Base-by-base conservation (phyloP, 37 sponge, comb jelly and placozoan genomes). In the Dysidea cf. avara region DNA sequence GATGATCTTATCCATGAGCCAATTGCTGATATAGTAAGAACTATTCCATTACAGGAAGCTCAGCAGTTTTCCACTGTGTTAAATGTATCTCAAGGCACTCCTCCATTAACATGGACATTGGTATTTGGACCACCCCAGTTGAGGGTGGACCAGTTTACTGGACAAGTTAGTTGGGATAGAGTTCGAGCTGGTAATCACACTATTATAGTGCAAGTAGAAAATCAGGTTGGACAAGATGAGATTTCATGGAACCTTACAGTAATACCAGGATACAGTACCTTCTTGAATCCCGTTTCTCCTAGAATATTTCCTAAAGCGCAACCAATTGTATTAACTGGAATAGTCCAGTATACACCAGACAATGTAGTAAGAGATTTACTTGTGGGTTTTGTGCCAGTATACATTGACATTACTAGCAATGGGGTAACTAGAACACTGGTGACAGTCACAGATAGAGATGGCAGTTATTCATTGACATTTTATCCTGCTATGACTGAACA, bases 111-210 rank as follows among this genome's bases (percentile, higher is more conserved):
- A 40, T 74, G 61, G 61, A 61, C n/a, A 13, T n/a, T 74, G 33
- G 29, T 74, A 20, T 61, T 28, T 37, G 47, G 50, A 29, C 75
- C 75, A 30, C 51, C 59, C 34, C 49, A 62, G 12, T 16, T 74
- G 47, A 9, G 28, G n/a, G 16, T 74, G 33, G 40, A 61, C 47
- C 50, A 61, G 25, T 17, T 31, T n/a, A 38, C 33, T 21, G 62
- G 63, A 47, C 29, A 48, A n/a, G 31, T 74, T 14, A 43, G 22
- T 28, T 74, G 75, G 75, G 16, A 9, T 39, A 59, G 75, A 60
- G 63, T 62, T 29, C 49, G 29, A 24, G 75, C 75, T 61, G 75
- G 75, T 61, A 74, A 74, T 34, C 49, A 74, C 62, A 61, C 75
- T 46, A 29, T 74, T 3, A 32, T 62, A 21, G 63, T 74, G 13